Base-by-base conservation (phyloP, 53 echinoderm and acorn worm genomes). In the Pentamera pediparva region DNA sequence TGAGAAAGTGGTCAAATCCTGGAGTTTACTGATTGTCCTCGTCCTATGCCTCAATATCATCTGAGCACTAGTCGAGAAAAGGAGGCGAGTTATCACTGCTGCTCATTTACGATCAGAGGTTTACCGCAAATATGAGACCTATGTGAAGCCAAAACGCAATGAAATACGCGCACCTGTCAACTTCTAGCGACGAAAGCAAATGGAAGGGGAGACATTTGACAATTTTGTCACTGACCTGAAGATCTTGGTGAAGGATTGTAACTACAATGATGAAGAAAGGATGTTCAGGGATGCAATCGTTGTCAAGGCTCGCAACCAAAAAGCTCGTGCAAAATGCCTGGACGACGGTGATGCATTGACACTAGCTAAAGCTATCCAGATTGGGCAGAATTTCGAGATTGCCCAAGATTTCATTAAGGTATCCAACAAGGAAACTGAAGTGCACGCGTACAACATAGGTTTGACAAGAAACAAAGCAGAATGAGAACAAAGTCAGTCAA, bases 301-400 rank as follows among this genome's bases (percentile, higher is more conserved):
- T 2, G 31, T 84, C 0, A 18, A 32, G 3, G n/a, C 84, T 13
- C 30, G 26, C 29, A 70, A 22, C 50, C 41, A 7, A 80, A 60
- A 25, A 24, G 79, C 79, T 1, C 35, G 58, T 53, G 77, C 73
- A 39, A 85, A 89, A 45, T 89, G 84, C 65, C 50, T 85, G 31
- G 78, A 89, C 15, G 63, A 84, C 70, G 86, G 90, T 3, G 86
- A 90, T 57, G 15, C 62, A 11, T 75, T 90, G 3, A 90, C 80
- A 25, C 50, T 89, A 37, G 75, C 50, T 20, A 79, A 39, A 52
- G 89, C 89, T 18, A 83, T 90, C 26, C 55, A 82, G 4, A 86
- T 83, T 61, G 80, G 90, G 4, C 86, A 83, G 24, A 86, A 79
- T 40, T 86, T 76, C 70, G 86, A 90, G 41, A 45, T 81, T 17